Evolutionary conservation across 2,797 vertebrate genomes (phyloP).

Genomic region (Ptychadena robeensis): DNA sequence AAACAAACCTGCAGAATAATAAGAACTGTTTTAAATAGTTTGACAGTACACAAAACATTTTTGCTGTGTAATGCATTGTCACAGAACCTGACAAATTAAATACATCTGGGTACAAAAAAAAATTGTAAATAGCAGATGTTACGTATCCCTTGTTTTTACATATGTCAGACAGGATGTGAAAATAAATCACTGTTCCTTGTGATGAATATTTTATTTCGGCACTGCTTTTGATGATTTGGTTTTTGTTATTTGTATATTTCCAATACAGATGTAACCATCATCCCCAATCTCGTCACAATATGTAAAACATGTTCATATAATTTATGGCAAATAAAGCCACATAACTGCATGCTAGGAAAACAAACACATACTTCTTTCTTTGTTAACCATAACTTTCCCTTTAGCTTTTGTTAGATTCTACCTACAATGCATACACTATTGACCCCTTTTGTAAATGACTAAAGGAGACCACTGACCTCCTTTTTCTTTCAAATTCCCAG

Average conservation of each 20-base stretch:
- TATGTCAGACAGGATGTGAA: conserved; percentile 50
- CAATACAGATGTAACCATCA: conserved; percentile 47
- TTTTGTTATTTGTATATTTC: conserved; percentile 48
- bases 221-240: conserved; percentile 44
- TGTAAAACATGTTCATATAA: conserved; percentile 41
- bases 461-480: too few relatives aligned
- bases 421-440: neutral
- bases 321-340: conserved; percentile 32
- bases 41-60: neutral
- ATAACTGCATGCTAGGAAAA: conserved; percentile 46
- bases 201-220: conserved; percentile 42
- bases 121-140: conserved; percentile 55
- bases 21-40: neutral
- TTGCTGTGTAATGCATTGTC: conserved; percentile 16
- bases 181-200: conserved; percentile 52
- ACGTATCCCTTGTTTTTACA: conserved; percentile 33
- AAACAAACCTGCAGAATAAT: neutral
- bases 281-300: conserved; percentile 38
- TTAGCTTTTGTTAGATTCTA: conserved; percentile 17
- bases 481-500: too few relatives aligned
- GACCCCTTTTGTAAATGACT: conserved; percentile 6
- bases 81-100: conserved; percentile 8
- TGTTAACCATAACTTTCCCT: conserved; percentile 32
- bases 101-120: conserved; percentile 27
- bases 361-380: conserved; percentile 42